phyloP scores from a whole-genome alignment of 2,888 invertebrate species.

The Caenorhabditis virilis region DNA sequence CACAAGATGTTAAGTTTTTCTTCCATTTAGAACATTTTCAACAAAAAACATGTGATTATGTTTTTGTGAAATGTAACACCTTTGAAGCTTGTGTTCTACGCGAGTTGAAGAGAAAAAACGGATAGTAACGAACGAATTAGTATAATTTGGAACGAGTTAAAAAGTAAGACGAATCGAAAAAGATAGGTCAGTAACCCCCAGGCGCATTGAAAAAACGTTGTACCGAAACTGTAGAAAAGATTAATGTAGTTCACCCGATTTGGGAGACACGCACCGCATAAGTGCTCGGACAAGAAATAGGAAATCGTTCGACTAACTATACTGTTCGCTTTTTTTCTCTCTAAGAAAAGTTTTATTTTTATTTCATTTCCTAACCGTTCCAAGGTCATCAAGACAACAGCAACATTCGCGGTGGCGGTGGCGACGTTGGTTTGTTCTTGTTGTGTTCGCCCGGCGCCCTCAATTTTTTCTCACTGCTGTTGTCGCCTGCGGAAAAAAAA shows the following conservation, averaged over 20 bases:
- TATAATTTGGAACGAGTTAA: too few relatives aligned
- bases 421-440: too few relatives aligned
- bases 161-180: not conserved
- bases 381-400: conserved; percentile 43
- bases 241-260: conserved; percentile 2
- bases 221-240: not conserved
- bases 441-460: too few relatives aligned
- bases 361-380: conserved; percentile 13
- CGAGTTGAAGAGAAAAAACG: too few relatives aligned
- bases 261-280: not conserved
- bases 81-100: too few relatives aligned
- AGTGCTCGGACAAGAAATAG: not conserved
- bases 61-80: too few relatives aligned
- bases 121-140: too few relatives aligned
- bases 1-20: too few relatives aligned
- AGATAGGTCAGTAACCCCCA: not conserved
- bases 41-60: too few relatives aligned
- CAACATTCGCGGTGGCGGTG: too few relatives aligned
- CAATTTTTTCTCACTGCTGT: conserved; percentile 10
- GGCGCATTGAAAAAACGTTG: not conserved
- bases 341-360: conserved; percentile 3
- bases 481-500: conserved; percentile 1
- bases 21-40: too few relatives aligned
- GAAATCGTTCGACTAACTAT: not conserved
- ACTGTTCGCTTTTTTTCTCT: not conserved